Percentiles rank a stretch among this genome's conserved stretches.
Conservation (phyloP, 2,888 invertebrate genomes). For the Nomada ferruginata region DNA sequence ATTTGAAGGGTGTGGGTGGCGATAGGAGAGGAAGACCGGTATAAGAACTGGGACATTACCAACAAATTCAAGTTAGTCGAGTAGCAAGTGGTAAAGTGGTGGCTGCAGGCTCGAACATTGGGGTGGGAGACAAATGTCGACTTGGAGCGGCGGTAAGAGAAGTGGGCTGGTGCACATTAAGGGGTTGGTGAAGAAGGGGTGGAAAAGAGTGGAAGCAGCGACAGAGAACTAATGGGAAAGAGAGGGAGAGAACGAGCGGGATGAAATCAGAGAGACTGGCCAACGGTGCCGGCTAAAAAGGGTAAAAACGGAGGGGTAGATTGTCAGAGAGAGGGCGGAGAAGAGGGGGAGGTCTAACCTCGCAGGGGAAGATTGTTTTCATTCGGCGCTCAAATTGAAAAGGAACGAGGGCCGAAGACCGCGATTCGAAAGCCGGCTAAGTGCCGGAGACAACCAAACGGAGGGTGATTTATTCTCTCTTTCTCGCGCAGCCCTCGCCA, state of each 20-base stretch:
- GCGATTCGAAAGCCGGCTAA: slow-evolving; percentile 70
- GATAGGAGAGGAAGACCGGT: slow-evolving; percentile 75
- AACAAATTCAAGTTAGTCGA: slow-evolving; percentile 79
- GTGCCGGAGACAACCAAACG: slow-evolving; percentile 69
- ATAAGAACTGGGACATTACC: slow-evolving; percentile 81
- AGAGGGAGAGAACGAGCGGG: slow-evolving; percentile 52
- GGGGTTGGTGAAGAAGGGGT: slow-evolving; percentile 26
- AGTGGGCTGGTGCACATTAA: background rate
- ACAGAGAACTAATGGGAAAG: slow-evolving; percentile 51
- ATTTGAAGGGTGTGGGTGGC: slow-evolving; percentile 53
- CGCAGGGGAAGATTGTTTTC: slow-evolving; percentile 79
- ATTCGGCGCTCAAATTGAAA: slow-evolving; percentile 79
- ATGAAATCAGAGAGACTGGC: slow-evolving; percentile 62
- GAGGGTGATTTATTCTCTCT: slow-evolving; percentile 67
- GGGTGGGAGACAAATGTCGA: slow-evolving; percentile 73
- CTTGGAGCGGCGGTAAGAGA: slow-evolving; percentile 57
- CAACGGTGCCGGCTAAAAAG: slow-evolving; percentile 58
- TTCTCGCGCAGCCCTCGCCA: slow-evolving; percentile 1
- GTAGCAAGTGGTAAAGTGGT: slow-evolving; percentile 78
- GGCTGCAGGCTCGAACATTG: slow-evolving; percentile 69
- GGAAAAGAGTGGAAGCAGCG: slow-evolving; percentile 56
- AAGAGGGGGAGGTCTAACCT: slow-evolving; percentile 69
- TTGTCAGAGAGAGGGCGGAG: slow-evolving; percentile 29
- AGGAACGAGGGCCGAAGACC: slow-evolving; percentile 74
- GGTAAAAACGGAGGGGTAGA: slow-evolving; percentile 50